Evolutionary conservation across 2,888 invertebrate species (phyloP), one percentile per base, ranked within the genome.

Genomic region (Sinelater perroti): DNA sequence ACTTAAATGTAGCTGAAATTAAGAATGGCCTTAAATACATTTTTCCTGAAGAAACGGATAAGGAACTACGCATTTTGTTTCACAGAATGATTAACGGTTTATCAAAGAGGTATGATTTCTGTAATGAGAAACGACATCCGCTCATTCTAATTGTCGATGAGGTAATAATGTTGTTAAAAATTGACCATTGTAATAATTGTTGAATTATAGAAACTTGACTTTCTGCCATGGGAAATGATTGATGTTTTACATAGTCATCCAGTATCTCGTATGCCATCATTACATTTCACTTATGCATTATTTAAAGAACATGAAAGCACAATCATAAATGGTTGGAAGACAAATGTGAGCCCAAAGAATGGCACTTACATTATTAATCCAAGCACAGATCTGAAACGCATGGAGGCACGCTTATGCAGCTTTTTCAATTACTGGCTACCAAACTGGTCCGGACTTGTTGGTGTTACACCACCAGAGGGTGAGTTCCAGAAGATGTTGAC

Each of bases 141-240:
- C 80, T 88, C 38, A 80, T 89, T 66, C 75, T 89, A 59, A 84
- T 89, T 64, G 76, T 89, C n/a, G 88, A 89, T 76, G 88, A 88
- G 77, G 88, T 88, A 75, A 66, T 13, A 30, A 1, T 30, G 10
- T 30, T 5, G 3, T 30, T 8, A 5, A 3, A 8, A 8, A 30
- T 5, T 30, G 11, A 30, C n/a, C 30, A 3, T 3, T 3, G 3
- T n/a, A n/a, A n/a, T n/a, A n/a, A n/a, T n/a, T n/a, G 76, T 59
- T 63, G 62, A 14, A 59, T 75, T 78, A 28, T 71, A 91, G 90
- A 80, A 81, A 66, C 75, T 93, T 8, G 91, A 93, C 77, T 82
- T 83, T 50, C 82, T 93, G 55, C 91, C 93, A 0, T 93, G 92
- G 87, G 93, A 94, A 78, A 85, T 85, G 61, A 78, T 92, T 52